Percentiles rank a stretch among this genome's conserved stretches.
Conservation (phyloP, 2,797 vertebrate species). For the Vipera latastei region DNA sequence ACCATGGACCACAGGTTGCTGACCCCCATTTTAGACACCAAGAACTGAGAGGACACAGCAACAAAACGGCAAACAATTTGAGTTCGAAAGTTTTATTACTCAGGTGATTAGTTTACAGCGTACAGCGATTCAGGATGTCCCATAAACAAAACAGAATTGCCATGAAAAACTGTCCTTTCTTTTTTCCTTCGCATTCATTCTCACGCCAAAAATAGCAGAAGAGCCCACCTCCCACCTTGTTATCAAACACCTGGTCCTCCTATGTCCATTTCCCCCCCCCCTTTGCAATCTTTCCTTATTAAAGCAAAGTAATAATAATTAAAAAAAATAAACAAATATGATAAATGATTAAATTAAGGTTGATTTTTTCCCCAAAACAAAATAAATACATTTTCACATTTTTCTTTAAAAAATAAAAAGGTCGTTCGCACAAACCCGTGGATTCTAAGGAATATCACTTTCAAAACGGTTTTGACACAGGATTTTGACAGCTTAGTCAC, state of each 20-base stretch:
- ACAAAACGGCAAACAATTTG: conserved; percentile 45
- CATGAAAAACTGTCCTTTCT: conserved; percentile 53
- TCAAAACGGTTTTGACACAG: conserved; percentile 33
- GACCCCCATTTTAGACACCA: neutral
- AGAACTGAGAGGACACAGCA: neutral
- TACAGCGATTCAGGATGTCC: conserved; percentile 61
- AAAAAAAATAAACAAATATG: conserved; percentile 36
- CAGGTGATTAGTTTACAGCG: conserved; percentile 60
- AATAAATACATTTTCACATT: conserved; percentile 59
- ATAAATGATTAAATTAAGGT: conserved; percentile 58
- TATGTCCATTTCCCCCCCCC: conserved; percentile 26
- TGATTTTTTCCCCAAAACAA: conserved; percentile 1
- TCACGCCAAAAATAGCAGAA: conserved; percentile 39
- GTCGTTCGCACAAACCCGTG: neutral
- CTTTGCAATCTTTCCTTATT: conserved; percentile 16
- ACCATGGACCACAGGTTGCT: too few species aligned
- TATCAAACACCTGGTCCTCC: conserved; percentile 29
- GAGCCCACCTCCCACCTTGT: conserved; percentile 15
- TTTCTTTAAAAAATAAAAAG: conserved; percentile 25
- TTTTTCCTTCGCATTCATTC: conserved; percentile 42
- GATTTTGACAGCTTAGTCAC: conserved; percentile 37
- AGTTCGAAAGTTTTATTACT: conserved; percentile 66
- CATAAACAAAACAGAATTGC: conserved; percentile 58
- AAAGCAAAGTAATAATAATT: conserved; percentile 46
- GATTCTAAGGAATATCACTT: conserved; percentile 41